Percentiles rank a stretch among this genome's conserved stretches.
Evolutionary conservation across 2,797 vertebrate species (phyloP).

Genomic region (Dromococcyx pavoninus): DNA sequence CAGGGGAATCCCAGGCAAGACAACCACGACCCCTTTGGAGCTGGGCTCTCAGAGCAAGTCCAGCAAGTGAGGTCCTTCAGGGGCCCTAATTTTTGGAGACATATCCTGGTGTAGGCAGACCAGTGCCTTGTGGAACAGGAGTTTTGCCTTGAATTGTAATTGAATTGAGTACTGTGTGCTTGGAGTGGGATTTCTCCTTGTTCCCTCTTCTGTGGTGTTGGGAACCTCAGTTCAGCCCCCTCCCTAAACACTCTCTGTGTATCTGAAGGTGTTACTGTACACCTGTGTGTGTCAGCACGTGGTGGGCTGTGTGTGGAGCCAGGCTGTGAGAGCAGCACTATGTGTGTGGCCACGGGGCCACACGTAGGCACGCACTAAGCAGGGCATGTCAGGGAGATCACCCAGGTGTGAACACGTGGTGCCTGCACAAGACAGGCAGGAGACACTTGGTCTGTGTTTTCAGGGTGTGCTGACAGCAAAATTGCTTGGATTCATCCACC

Average conservation of each 20-base stretch:
- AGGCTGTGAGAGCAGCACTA: neutral
- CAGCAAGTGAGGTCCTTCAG: neutral
- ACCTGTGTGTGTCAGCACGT: accelerated
- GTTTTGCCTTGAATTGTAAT: neutral
- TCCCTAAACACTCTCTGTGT: neutral
- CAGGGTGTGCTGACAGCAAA: neutral
- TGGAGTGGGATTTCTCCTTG: neutral
- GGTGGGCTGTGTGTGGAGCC: neutral
- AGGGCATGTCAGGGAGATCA: neutral
- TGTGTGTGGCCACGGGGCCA: neutral
- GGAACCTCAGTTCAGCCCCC: neutral
- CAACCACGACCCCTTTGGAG: neutral
- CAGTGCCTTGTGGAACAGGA: neutral
- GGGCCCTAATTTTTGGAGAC: neutral
- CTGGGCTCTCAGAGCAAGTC: neutral
- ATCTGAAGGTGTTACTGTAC: neutral
- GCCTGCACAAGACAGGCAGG: neutral
- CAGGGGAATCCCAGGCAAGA: too few species aligned
- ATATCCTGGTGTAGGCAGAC: too few species aligned
- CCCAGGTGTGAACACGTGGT: too few species aligned
- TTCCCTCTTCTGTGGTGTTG: accelerated
- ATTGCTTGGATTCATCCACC: neutral
- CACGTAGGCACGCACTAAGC: accelerated
- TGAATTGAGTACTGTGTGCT: accelerated
- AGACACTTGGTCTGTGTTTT: neutral